A percentile compares a stretch with the other conserved stretches of the same genome.
phyloP scores from a whole-genome alignment of 2,113 vertebrate genomes.

The Mastomys natalensis region DNA sequence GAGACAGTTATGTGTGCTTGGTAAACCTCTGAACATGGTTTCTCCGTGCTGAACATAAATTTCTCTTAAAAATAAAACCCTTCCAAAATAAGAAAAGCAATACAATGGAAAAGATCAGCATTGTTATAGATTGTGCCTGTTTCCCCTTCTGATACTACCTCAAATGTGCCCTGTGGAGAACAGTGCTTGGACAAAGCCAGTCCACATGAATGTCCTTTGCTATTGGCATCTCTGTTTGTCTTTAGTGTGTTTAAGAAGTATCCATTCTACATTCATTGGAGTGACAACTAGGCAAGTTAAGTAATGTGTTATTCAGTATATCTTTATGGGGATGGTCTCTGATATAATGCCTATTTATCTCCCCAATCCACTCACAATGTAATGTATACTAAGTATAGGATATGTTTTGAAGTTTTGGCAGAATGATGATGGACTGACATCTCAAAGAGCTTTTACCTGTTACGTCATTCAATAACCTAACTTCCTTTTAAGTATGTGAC shows the following conservation, averaged over 20 bases:
- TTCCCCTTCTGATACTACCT: not conserved
- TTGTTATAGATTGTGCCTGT: not conserved
- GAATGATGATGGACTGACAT: not conserved
- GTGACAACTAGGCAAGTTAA: not conserved
- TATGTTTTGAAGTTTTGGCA: not conserved
- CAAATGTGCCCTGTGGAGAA: no score
- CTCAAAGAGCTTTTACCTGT: not conserved
- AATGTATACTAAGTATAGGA: not conserved
- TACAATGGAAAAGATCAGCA: not conserved
- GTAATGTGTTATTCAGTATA: not conserved
- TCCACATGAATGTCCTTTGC: not conserved
- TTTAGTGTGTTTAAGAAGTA: not conserved
- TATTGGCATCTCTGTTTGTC: not conserved
- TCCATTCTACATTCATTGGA: not conserved
- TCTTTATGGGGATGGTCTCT: not conserved
- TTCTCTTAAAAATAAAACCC: not conserved
- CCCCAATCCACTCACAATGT: not conserved
- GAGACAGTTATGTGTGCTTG: not conserved
- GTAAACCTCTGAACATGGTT: not conserved
- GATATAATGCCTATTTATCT: not conserved
- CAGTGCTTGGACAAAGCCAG: not conserved
- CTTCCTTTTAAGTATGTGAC: not conserved
- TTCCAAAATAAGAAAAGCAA: not conserved
- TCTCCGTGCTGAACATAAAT: not conserved
- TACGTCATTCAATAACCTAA: not conserved